Percentiles rank a stretch among this genome's conserved stretches.
Evolutionary conservation across 37 sponge, comb jelly and placozoan genomes (phyloP).

Genomic region (Aphrocallistes beatrix): DNA sequence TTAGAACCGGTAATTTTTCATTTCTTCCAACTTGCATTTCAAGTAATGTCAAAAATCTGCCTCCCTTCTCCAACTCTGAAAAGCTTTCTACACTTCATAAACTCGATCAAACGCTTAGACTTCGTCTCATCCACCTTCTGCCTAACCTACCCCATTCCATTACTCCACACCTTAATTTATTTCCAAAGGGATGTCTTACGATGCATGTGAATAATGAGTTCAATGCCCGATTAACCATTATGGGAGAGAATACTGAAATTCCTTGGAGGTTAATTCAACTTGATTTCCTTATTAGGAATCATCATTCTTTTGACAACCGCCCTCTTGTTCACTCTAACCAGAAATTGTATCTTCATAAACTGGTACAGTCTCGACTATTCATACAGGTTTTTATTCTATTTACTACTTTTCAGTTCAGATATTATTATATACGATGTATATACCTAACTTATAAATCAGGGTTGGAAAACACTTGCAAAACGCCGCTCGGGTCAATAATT

Average conservation of each 20-base stretch:
- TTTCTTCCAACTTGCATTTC: background rate
- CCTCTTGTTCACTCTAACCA: background rate
- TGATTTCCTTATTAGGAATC: background rate
- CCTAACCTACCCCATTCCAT: background rate
- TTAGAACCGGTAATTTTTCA: background rate
- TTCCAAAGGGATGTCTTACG: background rate
- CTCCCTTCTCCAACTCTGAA: background rate
- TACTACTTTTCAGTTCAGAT: background rate
- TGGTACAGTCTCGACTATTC: background rate
- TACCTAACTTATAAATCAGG: background rate
- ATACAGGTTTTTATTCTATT: background rate
- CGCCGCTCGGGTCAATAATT: too few relatives aligned
- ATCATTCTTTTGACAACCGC: background rate
- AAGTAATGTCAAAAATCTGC: background rate
- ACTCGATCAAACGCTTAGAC: background rate
- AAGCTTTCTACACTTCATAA: background rate
- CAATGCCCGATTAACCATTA: background rate
- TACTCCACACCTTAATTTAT: background rate
- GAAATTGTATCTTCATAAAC: background rate
- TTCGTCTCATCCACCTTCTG: background rate
- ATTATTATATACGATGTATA: background rate
- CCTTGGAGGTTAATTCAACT: slow-evolving; percentile 10
- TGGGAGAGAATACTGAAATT: background rate
- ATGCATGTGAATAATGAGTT: background rate
- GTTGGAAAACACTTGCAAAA: too few relatives aligned